Base-by-base conservation (phyloP, 2,797 vertebrate species). In the Rhinophrynus dorsalis region DNA sequence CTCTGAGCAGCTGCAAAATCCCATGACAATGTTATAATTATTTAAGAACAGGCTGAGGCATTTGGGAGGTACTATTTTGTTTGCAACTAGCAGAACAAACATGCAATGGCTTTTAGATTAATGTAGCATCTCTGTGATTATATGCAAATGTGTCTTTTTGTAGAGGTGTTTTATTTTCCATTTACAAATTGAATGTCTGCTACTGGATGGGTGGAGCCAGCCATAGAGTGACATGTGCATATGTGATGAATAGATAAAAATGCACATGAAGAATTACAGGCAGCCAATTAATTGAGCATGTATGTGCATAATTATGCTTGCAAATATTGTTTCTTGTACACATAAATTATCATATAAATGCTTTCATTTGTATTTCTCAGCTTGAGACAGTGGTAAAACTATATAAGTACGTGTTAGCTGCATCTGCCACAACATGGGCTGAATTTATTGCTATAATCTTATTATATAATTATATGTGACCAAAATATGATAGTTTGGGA, bases 301-400 rank as follows among this genome's bases (percentile, higher is more conserved):
- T 59, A 65, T 66, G 62, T 73, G 61, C 61, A 60, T 73, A 73
- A 73, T 73, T 59, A 65, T 59, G 54, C 69, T 59, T 59, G 27
- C 61, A 73, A 73, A 66, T 62, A 64, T 72, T 65, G 69, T 73
- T 52, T 40, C 54, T 59, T 26, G 54, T 45, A 52, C 61, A 51
- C 61, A 73, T 73, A 73, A 66, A 59, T 73, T 59, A 73, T 66
- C 61, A 73, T 66, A 66, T 52, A 66, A 73, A 73, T 73, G 61
- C 55, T 73, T 61, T 59, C 52, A 72, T 51, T 65, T 64, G 17
- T 50, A 55, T 40, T 47, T 50, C 30, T 26, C 23, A 64, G 37
- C 48, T 42, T 59, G 21, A 29, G 15, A n/a, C 2, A 57, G 55
- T 47, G 30, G 57, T 66, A 70, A 68, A 45, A 37, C 27, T 12